A percentile compares a stretch with the other conserved stretches of the same genome.
phyloP scores from a whole-genome alignment of 2,113 vertebrate species.

The Atlantisia rogersi region DNA sequence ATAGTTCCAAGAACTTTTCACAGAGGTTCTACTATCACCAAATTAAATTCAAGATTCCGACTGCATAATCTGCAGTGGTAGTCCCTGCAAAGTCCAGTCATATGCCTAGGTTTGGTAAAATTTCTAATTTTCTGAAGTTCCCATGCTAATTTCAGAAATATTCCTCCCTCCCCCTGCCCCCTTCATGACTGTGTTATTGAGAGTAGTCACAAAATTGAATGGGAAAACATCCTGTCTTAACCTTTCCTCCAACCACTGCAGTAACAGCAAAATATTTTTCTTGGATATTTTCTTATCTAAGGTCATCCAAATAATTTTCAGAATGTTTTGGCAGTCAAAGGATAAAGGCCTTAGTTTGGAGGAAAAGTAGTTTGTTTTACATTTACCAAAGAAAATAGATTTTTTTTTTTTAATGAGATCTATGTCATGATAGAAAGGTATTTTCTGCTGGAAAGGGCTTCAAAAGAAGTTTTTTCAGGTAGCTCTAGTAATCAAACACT shows the following conservation, averaged over 20 bases:
- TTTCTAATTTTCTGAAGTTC: not conserved
- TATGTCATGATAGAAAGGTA: not conserved
- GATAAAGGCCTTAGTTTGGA: not conserved
- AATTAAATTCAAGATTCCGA: not conserved
- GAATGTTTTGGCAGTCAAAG: not conserved
- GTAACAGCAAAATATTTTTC: conserved; percentile 7
- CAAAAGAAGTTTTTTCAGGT: not conserved
- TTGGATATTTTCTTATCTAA: not conserved
- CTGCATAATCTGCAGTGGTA: not conserved
- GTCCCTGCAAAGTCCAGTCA: not conserved
- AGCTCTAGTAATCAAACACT: not conserved
- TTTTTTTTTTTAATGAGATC: not conserved
- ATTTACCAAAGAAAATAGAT: not conserved
- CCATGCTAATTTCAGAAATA: not conserved
- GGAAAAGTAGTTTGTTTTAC: not conserved
- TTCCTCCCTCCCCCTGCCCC: accelerated
- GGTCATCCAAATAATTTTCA: not conserved
- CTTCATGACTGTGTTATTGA: not conserved
- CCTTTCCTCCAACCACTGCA: not conserved
- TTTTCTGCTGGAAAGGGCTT: not conserved
- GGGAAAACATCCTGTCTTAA: not conserved
- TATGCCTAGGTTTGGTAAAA: not conserved
- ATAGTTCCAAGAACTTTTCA: not conserved
- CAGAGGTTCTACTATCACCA: not conserved
- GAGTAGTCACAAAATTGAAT: not conserved